Conservation (phyloP, 2,113 vertebrate genomes). For the Alethe castanea region DNA sequence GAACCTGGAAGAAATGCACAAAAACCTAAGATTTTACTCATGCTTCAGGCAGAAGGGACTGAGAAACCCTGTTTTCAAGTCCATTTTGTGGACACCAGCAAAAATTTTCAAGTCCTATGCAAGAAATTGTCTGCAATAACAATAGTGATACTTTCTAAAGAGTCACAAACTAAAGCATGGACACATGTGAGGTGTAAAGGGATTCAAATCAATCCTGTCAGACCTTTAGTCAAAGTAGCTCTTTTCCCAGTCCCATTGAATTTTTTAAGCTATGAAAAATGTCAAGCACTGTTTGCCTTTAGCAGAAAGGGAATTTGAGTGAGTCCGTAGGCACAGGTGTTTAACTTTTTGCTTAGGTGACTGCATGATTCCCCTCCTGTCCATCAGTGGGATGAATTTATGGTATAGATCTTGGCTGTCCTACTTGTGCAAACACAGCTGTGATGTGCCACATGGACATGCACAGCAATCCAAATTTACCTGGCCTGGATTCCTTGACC, state of each 20-base stretch:
- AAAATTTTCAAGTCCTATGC: background rate
- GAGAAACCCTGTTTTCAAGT: background rate
- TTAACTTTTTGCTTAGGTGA: background rate
- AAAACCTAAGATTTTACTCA: background rate
- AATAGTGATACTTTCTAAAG: background rate
- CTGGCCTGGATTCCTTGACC: background rate
- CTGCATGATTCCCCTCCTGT: too few species aligned
- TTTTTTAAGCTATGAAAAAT: background rate
- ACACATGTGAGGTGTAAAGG: background rate
- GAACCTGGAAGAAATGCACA: background rate
- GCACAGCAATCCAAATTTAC: background rate
- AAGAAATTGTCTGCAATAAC: background rate
- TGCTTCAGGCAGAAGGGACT: background rate
- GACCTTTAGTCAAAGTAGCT: background rate
- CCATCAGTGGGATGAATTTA: background rate
- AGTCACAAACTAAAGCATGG: background rate
- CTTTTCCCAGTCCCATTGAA: background rate
- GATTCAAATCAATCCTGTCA: background rate
- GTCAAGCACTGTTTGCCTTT: background rate
- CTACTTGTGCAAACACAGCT: background rate
- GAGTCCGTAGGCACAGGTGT: background rate
- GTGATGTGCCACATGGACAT: background rate
- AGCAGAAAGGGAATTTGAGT: background rate
- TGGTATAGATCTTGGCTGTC: background rate
- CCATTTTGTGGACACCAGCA: background rate